A percentile compares a stretch with the other conserved stretches of the same genome.
Conservation (phyloP, 2,888 invertebrate genomes). For the Caprella mutica region DNA sequence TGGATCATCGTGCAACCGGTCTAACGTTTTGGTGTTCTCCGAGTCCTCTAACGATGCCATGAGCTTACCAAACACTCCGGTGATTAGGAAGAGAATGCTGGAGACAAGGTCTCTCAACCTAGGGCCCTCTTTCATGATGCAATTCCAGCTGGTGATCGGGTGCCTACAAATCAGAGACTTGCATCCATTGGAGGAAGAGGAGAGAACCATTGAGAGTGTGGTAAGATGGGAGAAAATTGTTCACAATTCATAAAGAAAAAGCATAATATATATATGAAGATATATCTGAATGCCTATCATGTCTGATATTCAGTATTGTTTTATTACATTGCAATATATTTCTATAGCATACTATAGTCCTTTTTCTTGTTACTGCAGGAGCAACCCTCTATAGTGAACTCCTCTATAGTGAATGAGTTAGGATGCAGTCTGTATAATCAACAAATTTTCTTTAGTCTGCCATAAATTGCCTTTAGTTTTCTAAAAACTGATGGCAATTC, state of each 20-base stretch:
- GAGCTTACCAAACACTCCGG: background rate
- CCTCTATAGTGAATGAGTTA: too few species aligned
- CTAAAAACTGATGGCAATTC: too few species aligned
- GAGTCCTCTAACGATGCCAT: slow-evolving; percentile 9
- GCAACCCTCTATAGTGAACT: too few species aligned
- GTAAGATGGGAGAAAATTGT: background rate
- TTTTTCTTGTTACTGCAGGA: too few species aligned
- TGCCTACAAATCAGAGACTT: slow-evolving; percentile 36
- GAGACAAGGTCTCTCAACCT: slow-evolving; percentile 41
- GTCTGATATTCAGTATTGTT: background rate
- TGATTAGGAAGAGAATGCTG: slow-evolving; percentile 30
- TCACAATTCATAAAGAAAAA: background rate
- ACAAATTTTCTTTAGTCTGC: too few species aligned
- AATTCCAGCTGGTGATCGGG: slow-evolving; percentile 43
- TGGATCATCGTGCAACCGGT: slow-evolving; percentile 15
- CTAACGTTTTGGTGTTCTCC: slow-evolving; percentile 20
- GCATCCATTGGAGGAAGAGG: background rate
- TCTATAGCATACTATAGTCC: too few species aligned
- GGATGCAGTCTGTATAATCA: too few species aligned
- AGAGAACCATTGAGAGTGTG: background rate
- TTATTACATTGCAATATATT: background rate
- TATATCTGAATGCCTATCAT: background rate
- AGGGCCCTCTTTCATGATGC: slow-evolving; percentile 42
- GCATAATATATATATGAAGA: background rate
- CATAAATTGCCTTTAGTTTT: too few species aligned